Percentiles rank a stretch among this genome's conserved stretches.
Conservation (phyloP, 2,797 vertebrate species). For the Gephyroberyx darwinii region DNA sequence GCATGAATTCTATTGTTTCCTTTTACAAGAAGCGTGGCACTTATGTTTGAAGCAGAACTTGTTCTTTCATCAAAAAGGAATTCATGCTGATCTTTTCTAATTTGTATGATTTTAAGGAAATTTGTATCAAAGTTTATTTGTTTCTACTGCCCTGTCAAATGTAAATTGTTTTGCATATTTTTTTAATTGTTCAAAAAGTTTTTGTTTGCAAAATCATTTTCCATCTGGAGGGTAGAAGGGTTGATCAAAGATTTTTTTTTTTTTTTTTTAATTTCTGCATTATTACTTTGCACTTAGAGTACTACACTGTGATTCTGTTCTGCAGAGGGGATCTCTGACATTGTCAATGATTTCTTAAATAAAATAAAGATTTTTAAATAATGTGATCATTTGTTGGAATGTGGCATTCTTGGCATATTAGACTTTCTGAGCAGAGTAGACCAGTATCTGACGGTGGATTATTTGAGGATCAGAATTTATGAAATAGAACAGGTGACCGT, state of each 20-base stretch:
- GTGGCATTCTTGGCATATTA: not conserved
- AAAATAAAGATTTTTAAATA: conserved; percentile 69
- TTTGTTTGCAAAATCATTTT: conserved; percentile 35
- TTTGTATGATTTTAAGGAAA: conserved; percentile 29
- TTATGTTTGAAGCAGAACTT: conserved; percentile 31
- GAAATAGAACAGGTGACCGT: too few species aligned
- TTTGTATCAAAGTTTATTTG: conserved; percentile 39
- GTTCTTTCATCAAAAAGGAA: conserved; percentile 26
- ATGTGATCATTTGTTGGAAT: not conserved
- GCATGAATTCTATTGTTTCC: conserved; percentile 11
- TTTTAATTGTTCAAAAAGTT: conserved; percentile 21
- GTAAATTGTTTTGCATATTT: conserved; percentile 48
- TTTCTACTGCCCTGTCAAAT: conserved; percentile 36
- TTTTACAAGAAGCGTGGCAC: conserved; percentile 24
- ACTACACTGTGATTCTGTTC: conserved; percentile 74
- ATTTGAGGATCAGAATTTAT: too few species aligned
- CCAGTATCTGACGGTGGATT: too few species aligned
- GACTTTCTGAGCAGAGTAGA: too few species aligned
- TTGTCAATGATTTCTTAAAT: conserved; percentile 29
- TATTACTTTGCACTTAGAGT: conserved; percentile 74
- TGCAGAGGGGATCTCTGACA: conserved; percentile 40
- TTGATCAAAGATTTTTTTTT: conserved; percentile 41
- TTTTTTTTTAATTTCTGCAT: conserved; percentile 45
- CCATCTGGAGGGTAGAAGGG: conserved; percentile 29
- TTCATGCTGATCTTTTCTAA: not conserved